These are phyloP conservation scores for Geotrupes spiniger DNA, from an alignment of 2,888 invertebrate genomes.

Conservation along the genomic window DNA sequence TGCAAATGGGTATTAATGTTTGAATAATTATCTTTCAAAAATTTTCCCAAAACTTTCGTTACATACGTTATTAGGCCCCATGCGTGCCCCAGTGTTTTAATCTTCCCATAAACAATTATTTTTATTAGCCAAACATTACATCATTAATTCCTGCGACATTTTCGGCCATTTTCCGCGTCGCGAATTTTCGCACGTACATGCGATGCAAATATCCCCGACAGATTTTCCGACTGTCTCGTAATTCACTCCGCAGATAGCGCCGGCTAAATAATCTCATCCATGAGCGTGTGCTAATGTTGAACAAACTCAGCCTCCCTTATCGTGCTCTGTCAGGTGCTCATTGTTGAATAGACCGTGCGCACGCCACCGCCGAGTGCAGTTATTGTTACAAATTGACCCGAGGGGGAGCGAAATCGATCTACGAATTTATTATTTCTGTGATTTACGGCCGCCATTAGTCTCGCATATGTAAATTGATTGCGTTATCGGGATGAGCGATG, in stretches of 20 bases:
- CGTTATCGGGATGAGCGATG: neutral
- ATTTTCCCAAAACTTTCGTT: too few species aligned
- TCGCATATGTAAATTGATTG: neutral
- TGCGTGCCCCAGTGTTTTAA: too few species aligned
- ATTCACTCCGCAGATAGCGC: neutral
- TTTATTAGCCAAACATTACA: too few species aligned
- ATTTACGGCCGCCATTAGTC: constrained; percentile 3
- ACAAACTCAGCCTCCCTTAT: constrained; percentile 2
- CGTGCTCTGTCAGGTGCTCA: constrained; percentile 1
- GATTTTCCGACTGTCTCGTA: too few species aligned
- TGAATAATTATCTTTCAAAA: too few species aligned
- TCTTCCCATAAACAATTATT: too few species aligned
- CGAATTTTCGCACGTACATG: too few species aligned
- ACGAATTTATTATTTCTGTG: constrained; percentile 2
- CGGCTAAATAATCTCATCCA: neutral
- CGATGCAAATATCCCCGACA: too few species aligned
- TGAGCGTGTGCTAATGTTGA: constrained; percentile 2
- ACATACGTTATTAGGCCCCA: too few species aligned
- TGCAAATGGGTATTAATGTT: too few species aligned
- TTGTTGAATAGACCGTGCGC: neutral
- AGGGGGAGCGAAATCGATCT: neutral
- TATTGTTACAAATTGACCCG: constrained; percentile 3
- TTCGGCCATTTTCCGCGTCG: too few species aligned
- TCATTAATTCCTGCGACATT: too few species aligned
- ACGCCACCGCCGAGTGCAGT: constrained; percentile 2